Evolutionary conservation across 1,140 invertebrate genomes (phyloP).

Genomic region (Aphelenchoides fujianensis): DNA sequence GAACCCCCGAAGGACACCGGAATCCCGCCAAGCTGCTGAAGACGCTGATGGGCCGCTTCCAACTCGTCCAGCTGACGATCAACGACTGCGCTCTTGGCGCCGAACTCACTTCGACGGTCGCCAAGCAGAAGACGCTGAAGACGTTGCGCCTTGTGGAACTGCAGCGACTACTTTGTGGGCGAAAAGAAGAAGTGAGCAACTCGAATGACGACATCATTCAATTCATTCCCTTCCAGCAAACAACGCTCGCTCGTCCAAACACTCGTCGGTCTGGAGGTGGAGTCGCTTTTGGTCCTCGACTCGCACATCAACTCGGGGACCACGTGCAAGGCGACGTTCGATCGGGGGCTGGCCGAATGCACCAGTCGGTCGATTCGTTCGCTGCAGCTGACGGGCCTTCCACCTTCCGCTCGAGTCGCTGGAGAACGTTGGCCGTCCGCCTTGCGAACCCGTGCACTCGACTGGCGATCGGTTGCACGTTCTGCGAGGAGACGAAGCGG

Average conservation of each 20-base stretch:
- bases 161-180: conserved; percentile 31
- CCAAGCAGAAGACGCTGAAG: conserved; percentile 11
- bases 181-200: conserved; percentile 29
- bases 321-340: conserved; percentile 24
- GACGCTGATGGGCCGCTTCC: conserved; percentile 18
- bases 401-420: conserved; percentile 34
- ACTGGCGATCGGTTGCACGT: conserved; percentile 45
- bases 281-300: conserved; percentile 34
- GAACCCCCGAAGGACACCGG: conserved; percentile 25
- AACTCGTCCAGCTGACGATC: conserved; percentile 36
- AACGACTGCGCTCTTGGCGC: conserved; percentile 32
- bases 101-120: conserved; percentile 20
- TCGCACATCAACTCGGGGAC: conserved; percentile 23
- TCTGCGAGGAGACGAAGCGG: conserved; percentile 41
- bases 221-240: conserved; percentile 21
- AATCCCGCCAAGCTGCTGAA: conserved; percentile 18
- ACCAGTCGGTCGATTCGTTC: conserved; percentile 26
- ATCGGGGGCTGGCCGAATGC: conserved; percentile 23
- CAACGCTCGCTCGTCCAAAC: conserved; percentile 17
- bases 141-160: conserved; percentile 40
- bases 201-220: conserved; percentile 4
- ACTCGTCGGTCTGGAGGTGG: conserved; percentile 24
- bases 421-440: conserved; percentile 22
- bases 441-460: conserved; percentile 26
- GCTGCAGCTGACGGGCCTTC: conserved; percentile 42